These are phyloP conservation scores for Danio choprae DNA, from an alignment of 2,797 vertebrate species.

Conservation along the genomic window DNA sequence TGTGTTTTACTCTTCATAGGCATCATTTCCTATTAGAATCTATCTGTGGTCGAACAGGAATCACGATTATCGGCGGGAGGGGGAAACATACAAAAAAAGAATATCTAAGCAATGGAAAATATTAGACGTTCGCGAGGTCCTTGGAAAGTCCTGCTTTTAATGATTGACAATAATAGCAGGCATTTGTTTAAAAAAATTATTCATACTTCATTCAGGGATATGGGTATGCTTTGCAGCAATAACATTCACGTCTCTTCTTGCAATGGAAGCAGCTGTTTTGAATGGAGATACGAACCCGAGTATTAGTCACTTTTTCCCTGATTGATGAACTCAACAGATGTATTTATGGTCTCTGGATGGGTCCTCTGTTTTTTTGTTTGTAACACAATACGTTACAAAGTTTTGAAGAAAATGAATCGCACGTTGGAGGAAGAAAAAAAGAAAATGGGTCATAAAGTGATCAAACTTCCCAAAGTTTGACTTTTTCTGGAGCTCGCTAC, in stretches of 20 bases:
- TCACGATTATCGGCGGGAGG: slow-evolving; percentile 50
- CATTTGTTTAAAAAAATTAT: slow-evolving; percentile 29
- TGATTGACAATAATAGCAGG: slow-evolving; percentile 45
- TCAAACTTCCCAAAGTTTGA: background rate
- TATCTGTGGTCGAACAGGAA: slow-evolving; percentile 61
- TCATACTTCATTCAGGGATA: slow-evolving; percentile 23
- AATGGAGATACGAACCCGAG: slow-evolving; percentile 53
- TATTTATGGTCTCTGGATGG: slow-evolving; percentile 49
- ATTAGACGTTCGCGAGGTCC: slow-evolving; percentile 43
- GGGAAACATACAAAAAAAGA: background rate
- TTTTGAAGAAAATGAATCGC: slow-evolving; percentile 25
- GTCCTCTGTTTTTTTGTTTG: slow-evolving; percentile 40
- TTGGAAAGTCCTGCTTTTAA: slow-evolving; percentile 50
- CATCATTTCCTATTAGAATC: slow-evolving; percentile 63
- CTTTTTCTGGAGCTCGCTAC: background rate
- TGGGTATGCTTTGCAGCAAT: slow-evolving; percentile 22
- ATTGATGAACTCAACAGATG: slow-evolving; percentile 47
- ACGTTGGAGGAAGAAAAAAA: slow-evolving; percentile 11
- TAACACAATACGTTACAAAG: slow-evolving; percentile 20
- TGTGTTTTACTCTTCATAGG: slow-evolving; percentile 60
- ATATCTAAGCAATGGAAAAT: slow-evolving; percentile 59
- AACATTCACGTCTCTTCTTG: slow-evolving; percentile 49
- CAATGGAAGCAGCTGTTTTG: slow-evolving; percentile 56
- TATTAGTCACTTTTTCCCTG: slow-evolving; percentile 61
- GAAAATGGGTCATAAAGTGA: background rate